These are phyloP conservation scores for Rhyacophila brunnea DNA, from an alignment of 1,140 invertebrate genomes.

Conservation along the genomic window DNA sequence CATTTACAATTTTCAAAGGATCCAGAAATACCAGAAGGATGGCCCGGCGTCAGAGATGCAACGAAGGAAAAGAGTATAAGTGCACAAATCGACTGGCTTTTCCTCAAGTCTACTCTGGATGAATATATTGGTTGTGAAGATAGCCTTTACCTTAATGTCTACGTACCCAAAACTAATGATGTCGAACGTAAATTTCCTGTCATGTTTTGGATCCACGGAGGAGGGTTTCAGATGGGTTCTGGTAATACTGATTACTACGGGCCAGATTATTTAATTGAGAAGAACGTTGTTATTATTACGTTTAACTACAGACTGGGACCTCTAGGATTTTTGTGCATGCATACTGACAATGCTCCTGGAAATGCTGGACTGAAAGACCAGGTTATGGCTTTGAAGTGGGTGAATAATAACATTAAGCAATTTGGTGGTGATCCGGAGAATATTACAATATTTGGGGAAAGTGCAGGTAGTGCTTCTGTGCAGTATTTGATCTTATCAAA, in stretches of 20 bases:
- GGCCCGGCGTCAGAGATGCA: constrained; percentile 47
- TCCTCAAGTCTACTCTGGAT: constrained; percentile 31
- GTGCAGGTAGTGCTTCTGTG: constrained; percentile 55
- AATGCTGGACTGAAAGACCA: constrained; percentile 73
- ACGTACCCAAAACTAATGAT: constrained; percentile 38
- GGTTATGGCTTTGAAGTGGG: constrained; percentile 64
- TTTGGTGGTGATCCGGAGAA: constrained; percentile 61
- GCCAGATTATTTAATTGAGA: constrained; percentile 54
- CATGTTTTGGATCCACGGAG: constrained; percentile 72
- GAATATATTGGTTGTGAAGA: constrained; percentile 37
- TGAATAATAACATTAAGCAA: constrained; percentile 61
- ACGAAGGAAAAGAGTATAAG: constrained; percentile 41
- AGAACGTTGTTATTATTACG: constrained; percentile 59
- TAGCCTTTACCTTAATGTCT: constrained; percentile 42
- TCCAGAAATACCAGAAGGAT: constrained; percentile 44
- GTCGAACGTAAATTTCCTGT: constrained; percentile 47
- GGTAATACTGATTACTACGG: constrained; percentile 44
- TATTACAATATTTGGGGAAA: constrained; percentile 55
- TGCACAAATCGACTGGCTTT: constrained; percentile 16
- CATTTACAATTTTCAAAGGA: no score
- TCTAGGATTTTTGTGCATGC: constrained; percentile 63
- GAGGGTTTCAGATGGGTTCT: constrained; percentile 59
- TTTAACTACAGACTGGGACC: constrained; percentile 46
- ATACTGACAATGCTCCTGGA: constrained; percentile 58
- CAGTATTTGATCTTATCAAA: constrained; percentile 51